Evolutionary conservation across 2,888 invertebrate genomes (phyloP).

Genomic region (Drosophila rellima): DNA sequence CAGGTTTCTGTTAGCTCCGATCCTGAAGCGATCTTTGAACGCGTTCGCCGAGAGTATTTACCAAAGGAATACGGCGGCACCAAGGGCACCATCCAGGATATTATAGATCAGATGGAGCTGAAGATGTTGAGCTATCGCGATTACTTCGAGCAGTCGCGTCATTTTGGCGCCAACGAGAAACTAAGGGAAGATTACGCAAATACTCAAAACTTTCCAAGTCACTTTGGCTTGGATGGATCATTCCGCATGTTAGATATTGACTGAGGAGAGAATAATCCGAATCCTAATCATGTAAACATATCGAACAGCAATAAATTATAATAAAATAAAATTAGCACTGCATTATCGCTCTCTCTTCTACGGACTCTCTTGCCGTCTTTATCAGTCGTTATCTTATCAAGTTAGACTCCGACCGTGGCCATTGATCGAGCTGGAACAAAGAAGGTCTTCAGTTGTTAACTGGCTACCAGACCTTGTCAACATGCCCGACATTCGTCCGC

Average conservation of each 20-base stretch:
- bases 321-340: neutral
- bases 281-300: neutral
- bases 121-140: constrained; percentile 77
- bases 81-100: constrained; percentile 86
- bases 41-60: constrained; percentile 87
- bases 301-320: constrained; percentile 32
- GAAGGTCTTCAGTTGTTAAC: constrained; percentile 22
- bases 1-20: constrained; percentile 88
- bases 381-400: constrained; percentile 41
- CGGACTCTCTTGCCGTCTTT: neutral
- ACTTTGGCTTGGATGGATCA: constrained; percentile 52
- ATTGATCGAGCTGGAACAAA: constrained; percentile 1
- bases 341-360: neutral
- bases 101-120: constrained; percentile 80
- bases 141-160: constrained; percentile 80
- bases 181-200: constrained; percentile 57
- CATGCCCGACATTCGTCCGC: constrained; percentile 60
- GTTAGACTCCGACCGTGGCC: neutral
- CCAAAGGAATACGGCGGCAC: constrained; percentile 90
- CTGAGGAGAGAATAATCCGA: constrained; percentile 20
- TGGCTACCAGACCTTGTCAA: constrained; percentile 25
- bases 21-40: constrained; percentile 87
- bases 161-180: constrained; percentile 81
- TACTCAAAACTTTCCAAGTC: constrained; percentile 18
- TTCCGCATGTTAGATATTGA: constrained; percentile 53